Base-by-base conservation (phyloP, 2,888 invertebrate species). In the Apotomis turbidana region DNA sequence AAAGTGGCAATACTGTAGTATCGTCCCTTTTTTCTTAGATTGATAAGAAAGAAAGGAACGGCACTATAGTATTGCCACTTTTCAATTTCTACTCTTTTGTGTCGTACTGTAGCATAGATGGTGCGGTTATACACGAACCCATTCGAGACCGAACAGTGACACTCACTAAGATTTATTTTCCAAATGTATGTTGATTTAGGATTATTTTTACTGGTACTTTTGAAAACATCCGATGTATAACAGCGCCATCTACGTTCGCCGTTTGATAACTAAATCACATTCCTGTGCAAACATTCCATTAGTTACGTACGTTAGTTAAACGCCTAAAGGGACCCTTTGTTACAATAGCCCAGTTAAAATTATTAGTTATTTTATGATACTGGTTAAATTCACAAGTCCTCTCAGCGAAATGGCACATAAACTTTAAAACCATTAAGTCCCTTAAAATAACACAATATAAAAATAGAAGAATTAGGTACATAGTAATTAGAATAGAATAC, bases 401-500 rank as follows among this genome's bases (percentile, higher is more conserved):
- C 61, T 57, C 52, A 70, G 63, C 64, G 59, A 69, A 75, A 74
- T 75, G 72, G 74, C 73, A 68, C 70, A 64, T 68, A 36, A 66
- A 49, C 12, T 46, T 46, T 38, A 59, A 69, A 61, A 64, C 46
- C 66, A 57, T 63, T 63, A 68, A 46, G 62, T 73, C 64, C 57
- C 67, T 74, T 74, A 74, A 73, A 69, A 72, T 70, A 70, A 70
- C 64, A 64, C 60, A 73, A 70, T 68, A 71, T 62, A 75, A 67
- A 75, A 75, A 75, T 75, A 74, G 68, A 71, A 74, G 70, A 71
- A 71, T 70, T 71, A 71, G 71, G 63, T 69, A 69, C 64, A 57
- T 57, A 69, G 68, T 73, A 73, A 73, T 73, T 75, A 75, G 66
- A 71, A 70, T 74, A 68, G 63, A 71, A 73, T 68, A 71, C 67